Base-by-base conservation (phyloP, 2,797 vertebrate species). In the Coluber constrictor region DNA sequence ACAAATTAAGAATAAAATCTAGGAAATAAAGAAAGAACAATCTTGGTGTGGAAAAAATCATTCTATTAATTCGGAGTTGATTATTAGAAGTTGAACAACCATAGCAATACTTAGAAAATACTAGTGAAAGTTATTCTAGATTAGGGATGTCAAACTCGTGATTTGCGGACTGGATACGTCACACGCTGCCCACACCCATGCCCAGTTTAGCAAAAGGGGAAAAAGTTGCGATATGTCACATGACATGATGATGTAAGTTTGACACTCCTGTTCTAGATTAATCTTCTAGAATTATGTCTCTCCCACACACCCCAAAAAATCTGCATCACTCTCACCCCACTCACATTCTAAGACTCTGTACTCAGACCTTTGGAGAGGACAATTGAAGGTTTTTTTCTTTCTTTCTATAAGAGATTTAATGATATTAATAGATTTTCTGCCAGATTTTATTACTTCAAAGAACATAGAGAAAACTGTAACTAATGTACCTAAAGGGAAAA, bases 141-240 rank as follows among this genome's bases (percentile, higher is more conserved):
- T 59, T 1, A 59, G 57, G 25, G 3, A 93, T 93, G 86, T 93
- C 90, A 92, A 95, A 93, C 23, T 60, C 9, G 51, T 9, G 9
- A 3, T 10, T 9, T 10, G 9, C 51, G 1, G 25, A 3, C 25
- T 23, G 25, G 60, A 25, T 61, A 23, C 2, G 0, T 61, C 25
- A 61, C 23, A 3, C 25, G 4, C 9, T 61, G 60, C 9, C 1
- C 25, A 61, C 0, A 3, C 2, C 60, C 60, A 61, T 9, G 1
- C 25, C 3, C 23, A 23, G 3, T 61, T 61, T 61, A 27, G 60
- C 9, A 11, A 61, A 61, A 6, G 6, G 57, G 6, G 6, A 0
- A 20, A 23, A 9, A 60, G 59, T 60, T 3, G 7, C 1, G 8
- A 25, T 60, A 60, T 2, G 1, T 25, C 59, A 25, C 8, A 3